These are phyloP conservation scores for Drosophila malerkotliana DNA, from an alignment of 1,140 invertebrate genomes.

Conservation along the genomic window DNA sequence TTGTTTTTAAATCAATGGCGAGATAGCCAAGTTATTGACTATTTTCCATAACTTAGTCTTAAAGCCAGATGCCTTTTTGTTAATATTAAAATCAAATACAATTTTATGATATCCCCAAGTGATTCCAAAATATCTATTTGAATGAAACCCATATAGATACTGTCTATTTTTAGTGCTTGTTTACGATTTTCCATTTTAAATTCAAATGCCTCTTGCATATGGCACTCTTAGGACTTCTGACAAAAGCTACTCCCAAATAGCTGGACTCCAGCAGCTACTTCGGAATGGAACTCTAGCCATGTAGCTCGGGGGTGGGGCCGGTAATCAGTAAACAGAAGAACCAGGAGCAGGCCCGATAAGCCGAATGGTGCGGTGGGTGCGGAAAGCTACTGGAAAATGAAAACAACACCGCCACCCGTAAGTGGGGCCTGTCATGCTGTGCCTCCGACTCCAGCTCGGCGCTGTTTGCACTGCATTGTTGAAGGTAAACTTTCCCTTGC, in stretches of 20 bases:
- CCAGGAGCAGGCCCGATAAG: constrained; percentile 14
- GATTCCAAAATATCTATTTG: background rate
- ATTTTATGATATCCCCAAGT: background rate
- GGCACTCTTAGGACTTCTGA: constrained; percentile 1
- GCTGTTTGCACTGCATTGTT: background rate
- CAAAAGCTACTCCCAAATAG: constrained; percentile 14
- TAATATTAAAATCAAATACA: too few species aligned
- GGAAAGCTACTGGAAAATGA: constrained; percentile 24
- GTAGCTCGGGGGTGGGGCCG: background rate
- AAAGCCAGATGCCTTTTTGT: too few species aligned
- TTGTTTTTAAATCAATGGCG: too few species aligned
- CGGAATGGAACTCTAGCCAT: constrained; percentile 26
- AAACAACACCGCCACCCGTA: constrained; percentile 36
- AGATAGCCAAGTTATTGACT: too few species aligned
- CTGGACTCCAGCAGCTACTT: constrained; percentile 13
- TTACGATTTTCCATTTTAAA: constrained; percentile 3
- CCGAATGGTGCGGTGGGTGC: too few species aligned
- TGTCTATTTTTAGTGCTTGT: constrained; percentile 7
- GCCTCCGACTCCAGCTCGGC: constrained; percentile 3
- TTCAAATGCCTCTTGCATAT: constrained; percentile 3
- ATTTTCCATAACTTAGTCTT: too few species aligned
- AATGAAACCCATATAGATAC: background rate
- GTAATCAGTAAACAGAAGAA: constrained; percentile 15
- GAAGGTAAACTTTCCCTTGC: background rate
- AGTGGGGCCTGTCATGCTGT: constrained; percentile 41